Conservation (phyloP, 2,888 invertebrate genomes). For the Eurytoma californica region DNA sequence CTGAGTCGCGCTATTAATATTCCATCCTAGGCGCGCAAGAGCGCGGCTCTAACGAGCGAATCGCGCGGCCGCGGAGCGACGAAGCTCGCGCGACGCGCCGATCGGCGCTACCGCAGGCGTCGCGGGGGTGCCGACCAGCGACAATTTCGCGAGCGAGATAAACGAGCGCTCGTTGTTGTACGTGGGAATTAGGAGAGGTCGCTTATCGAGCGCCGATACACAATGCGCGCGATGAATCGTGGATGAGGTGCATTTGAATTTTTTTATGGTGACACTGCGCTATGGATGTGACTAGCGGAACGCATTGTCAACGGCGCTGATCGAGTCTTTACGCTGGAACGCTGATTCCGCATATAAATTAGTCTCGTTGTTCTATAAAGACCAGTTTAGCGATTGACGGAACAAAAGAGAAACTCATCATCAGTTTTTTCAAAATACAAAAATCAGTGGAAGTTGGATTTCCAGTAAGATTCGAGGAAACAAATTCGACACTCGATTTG, state of each 20-base stretch:
- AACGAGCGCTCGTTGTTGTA: background rate
- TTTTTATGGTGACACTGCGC: background rate
- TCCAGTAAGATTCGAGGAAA: too few relatives aligned
- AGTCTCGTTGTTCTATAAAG: too few relatives aligned
- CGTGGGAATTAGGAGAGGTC: slow-evolving; percentile 4
- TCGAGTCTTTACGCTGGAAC: too few relatives aligned
- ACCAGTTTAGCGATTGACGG: too few relatives aligned
- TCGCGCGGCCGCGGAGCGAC: background rate
- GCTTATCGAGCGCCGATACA: slow-evolving; percentile 4
- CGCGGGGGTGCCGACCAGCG: background rate
- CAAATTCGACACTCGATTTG: too few relatives aligned
- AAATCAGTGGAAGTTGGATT: too few relatives aligned
- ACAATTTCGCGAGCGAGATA: background rate
- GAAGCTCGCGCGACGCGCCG: background rate
- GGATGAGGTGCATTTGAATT: background rate
- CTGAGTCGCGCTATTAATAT: slow-evolving; percentile 70
- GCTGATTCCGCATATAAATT: too few relatives aligned
- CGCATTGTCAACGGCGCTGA: too few relatives aligned
- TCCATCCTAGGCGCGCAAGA: slow-evolving; percentile 60
- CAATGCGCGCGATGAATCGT: background rate
- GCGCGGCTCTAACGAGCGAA: background rate
- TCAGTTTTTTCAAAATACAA: too few relatives aligned
- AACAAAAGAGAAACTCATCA: too few relatives aligned
- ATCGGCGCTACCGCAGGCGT: too few relatives aligned
- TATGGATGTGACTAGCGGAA: too few relatives aligned